Conservation (phyloP, 2,113 vertebrate species). For the Geococcyx californianus region DNA sequence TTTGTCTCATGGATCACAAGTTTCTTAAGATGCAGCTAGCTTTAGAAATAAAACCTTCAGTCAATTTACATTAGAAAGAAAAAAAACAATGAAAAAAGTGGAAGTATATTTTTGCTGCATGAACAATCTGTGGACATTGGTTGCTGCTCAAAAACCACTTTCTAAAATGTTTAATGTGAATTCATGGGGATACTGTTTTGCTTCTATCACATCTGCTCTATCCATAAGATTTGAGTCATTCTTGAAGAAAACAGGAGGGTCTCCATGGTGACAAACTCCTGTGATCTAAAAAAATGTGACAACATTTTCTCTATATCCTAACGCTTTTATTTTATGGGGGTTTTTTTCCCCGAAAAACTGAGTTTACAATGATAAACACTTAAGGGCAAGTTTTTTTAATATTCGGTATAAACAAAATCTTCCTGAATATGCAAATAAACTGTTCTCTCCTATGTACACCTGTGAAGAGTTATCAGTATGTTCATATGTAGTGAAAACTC, state of each 20-base stretch:
- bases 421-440: not conserved
- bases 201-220: conserved; percentile 64
- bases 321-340: not conserved
- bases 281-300: not conserved
- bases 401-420: not conserved
- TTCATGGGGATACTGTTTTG: conserved; percentile 35
- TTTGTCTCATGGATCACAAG: not conserved
- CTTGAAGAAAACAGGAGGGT: conserved; percentile 52
- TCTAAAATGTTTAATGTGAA: conserved; percentile 14
- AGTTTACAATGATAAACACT: not conserved
- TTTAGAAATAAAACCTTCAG: not conserved
- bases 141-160: conserved; percentile 4
- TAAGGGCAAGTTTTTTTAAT: not conserved
- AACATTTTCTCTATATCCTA: conserved; percentile 16
- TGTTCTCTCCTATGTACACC: not conserved
- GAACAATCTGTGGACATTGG: not conserved
- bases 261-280: conserved; percentile 71
- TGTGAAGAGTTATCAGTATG: not conserved
- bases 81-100: not conserved
- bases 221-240: conserved; percentile 57
- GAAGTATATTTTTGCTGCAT: not conserved
- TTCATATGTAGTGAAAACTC: not conserved
- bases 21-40: not conserved
- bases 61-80: not conserved
- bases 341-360: not conserved